Evolutionary conservation across 64 coral and sea anemone species (phyloP).

Genomic region (Hydrozoanthus tunicans): DNA sequence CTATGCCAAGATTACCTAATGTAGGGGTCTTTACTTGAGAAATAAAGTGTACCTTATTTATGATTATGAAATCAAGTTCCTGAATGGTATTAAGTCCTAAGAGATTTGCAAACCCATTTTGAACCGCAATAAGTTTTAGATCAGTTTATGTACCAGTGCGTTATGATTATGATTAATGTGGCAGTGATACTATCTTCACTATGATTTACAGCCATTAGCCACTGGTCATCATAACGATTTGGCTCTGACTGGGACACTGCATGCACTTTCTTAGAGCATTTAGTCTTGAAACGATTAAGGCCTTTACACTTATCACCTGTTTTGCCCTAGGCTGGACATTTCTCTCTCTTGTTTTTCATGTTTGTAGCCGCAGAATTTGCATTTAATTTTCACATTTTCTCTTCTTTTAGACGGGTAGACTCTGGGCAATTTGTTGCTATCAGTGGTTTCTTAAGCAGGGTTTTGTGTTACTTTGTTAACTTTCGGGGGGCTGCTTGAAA

Average conservation of each 20-base stretch:
- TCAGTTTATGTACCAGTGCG: too few species aligned
- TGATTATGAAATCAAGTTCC: constrained; percentile 1
- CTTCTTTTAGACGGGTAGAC: too few species aligned
- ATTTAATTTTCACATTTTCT: not conserved
- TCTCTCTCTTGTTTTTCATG: not conserved
- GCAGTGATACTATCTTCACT: not conserved
- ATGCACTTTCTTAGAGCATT: not conserved
- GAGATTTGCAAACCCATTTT: not conserved
- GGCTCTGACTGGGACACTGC: too few species aligned
- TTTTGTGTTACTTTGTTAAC: too few species aligned
- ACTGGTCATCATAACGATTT: not conserved
- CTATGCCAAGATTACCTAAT: too few species aligned
- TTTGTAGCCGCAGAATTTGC: constrained; percentile 23
- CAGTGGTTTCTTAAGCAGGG: too few species aligned
- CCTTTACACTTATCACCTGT: constrained; percentile 3
- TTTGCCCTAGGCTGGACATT: not conserved
- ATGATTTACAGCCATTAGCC: not conserved
- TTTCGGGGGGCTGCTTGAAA: too few species aligned
- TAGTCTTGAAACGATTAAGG: not conserved
- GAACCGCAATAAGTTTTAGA: too few species aligned
- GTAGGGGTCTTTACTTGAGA: too few species aligned
- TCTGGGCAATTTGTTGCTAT: too few species aligned
- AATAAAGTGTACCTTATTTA: too few species aligned
- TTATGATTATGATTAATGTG: too few species aligned
- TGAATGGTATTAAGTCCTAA: constrained; percentile 46